Percentiles rank a stretch among this genome's conserved stretches.
These are phyloP conservation scores for Mallateleia sp. DNA, from an alignment of 2,888 invertebrate genomes.

Conservation along the genomic window DNA sequence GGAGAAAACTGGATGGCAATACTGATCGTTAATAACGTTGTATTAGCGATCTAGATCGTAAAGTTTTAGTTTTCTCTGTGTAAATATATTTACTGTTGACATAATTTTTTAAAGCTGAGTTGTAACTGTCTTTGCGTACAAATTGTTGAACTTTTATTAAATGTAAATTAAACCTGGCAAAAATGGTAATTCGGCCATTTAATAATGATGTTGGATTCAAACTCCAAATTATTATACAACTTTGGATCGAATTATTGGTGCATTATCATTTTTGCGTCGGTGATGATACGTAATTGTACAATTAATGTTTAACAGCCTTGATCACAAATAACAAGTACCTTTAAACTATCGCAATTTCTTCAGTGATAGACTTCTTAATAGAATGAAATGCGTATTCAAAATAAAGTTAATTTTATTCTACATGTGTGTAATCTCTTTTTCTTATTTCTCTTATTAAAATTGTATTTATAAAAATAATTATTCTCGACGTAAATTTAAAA, in stretches of 20 bases:
- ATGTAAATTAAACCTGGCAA: too few species aligned
- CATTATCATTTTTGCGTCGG: conserved; percentile 31
- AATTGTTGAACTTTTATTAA: conserved; percentile 57
- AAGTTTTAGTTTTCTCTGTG: too few species aligned
- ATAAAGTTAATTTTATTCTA: conserved; percentile 44
- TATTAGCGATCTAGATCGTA: too few species aligned
- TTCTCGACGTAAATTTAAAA: too few species aligned
- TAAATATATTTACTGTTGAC: conserved; percentile 51
- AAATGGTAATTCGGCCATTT: too few species aligned
- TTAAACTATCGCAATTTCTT: conserved; percentile 49
- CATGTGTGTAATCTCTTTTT: conserved; percentile 33
- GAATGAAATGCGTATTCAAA: conserved; percentile 32
- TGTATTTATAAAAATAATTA: too few species aligned
- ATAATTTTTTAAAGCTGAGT: conserved; percentile 26
- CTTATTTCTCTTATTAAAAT: neutral
- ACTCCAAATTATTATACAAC: neutral
- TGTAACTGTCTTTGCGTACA: conserved; percentile 61
- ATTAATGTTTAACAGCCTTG: conserved; percentile 62
- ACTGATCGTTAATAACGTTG: too few species aligned
- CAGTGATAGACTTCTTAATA: conserved; percentile 61
- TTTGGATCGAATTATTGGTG: neutral
- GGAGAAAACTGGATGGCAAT: too few species aligned
- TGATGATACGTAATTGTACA: conserved; percentile 8
- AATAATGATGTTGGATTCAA: neutral
- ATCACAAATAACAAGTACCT: conserved; percentile 67